Evolutionary conservation across 2,113 vertebrate genomes (phyloP).

Genomic region (Calidris pygmaea): DNA sequence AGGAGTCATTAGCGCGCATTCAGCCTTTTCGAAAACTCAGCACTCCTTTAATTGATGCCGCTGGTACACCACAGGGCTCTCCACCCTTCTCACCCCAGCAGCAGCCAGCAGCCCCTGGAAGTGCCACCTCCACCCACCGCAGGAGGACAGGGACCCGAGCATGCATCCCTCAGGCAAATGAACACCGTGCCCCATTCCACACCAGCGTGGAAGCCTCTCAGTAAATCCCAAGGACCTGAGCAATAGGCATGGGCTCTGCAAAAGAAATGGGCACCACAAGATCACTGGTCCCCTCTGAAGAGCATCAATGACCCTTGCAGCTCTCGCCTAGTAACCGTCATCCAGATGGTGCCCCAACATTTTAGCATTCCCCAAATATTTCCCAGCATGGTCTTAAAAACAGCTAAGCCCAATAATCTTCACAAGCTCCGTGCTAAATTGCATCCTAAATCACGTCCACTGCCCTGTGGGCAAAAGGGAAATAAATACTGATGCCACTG

Average conservation of each 20-base stretch:
- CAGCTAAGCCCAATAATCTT: neutral
- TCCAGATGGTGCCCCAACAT: neutral
- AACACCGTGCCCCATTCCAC: fast-evolving
- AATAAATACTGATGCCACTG: neutral
- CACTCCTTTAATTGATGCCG: neutral
- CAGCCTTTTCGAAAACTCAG: slow-evolving; percentile 23
- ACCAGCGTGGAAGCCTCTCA: fast-evolving
- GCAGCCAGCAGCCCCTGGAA: neutral
- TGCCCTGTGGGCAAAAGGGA: neutral
- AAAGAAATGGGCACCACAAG: neutral
- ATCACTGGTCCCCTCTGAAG: neutral
- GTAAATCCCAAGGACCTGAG: neutral
- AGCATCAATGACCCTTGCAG: neutral
- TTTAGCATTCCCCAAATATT: slow-evolving; percentile 7
- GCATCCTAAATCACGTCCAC: neutral
- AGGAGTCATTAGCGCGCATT: neutral
- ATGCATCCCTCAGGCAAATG: neutral
- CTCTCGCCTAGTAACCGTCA: neutral
- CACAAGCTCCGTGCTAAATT: neutral
- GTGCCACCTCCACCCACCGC: neutral
- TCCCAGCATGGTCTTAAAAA: slow-evolving; percentile 14
- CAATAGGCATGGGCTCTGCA: neutral
- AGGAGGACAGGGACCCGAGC: neutral
- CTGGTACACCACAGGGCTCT: neutral
- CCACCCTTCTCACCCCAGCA: neutral